These are phyloP conservation scores for Pelecanus crispus DNA, from an alignment of 2,113 vertebrate species.

Conservation along the genomic window DNA sequence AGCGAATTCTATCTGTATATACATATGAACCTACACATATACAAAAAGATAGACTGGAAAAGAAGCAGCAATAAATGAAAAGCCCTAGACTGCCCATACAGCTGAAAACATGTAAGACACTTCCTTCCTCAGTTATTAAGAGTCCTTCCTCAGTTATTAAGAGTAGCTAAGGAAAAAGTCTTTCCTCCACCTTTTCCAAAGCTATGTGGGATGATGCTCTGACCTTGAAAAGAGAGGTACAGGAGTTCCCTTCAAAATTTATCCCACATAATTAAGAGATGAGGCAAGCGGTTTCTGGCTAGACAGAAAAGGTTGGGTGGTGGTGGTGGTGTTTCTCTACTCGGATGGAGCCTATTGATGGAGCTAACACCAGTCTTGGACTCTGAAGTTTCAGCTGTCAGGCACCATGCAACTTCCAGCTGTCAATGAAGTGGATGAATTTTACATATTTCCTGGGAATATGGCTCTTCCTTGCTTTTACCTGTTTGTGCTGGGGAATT, in stretches of 20 bases:
- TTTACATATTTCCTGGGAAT: not conserved
- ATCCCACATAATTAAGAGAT: not conserved
- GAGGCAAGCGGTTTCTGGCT: not conserved
- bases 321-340: not conserved
- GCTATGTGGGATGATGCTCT: not conserved
- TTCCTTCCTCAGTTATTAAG: not conserved
- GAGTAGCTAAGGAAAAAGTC: not conserved
- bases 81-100: not conserved
- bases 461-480: not conserved
- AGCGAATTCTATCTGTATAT: not conserved
- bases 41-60: not conserved
- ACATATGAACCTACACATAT: too few relatives aligned
- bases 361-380: not conserved
- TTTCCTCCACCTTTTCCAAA: not conserved
- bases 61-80: not conserved
- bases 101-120: not conserved
- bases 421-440: not conserved
- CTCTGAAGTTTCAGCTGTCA: not conserved
- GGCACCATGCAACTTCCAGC: fast-evolving
- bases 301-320: not conserved
- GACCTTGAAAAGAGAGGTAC: not conserved
- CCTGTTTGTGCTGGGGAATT: not conserved
- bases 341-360: not conserved
- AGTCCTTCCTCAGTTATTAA: not conserved
- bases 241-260: not conserved